Evolutionary conservation across 2,113 vertebrate genomes (phyloP), one percentile per base, ranked within the genome.

Genomic region (Cyanocitta stelleri): DNA sequence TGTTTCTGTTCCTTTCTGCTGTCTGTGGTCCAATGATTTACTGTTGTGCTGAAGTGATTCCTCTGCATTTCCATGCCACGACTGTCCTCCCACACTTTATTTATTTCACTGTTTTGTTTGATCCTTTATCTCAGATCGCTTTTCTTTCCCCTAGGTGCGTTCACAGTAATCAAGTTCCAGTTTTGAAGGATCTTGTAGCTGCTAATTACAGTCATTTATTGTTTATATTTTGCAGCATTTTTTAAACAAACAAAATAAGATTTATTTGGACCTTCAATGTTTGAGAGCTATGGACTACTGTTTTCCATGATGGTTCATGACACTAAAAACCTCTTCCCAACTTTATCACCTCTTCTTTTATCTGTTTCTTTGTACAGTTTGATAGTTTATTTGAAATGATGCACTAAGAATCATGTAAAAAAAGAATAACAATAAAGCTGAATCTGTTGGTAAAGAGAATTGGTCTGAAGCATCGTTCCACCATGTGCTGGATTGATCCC

Each of bases 351-450:
- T 96, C 87, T 96, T 97, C 95, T 95, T 96, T 97, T 95, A 91
- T 92, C 93, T 72, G 58, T 97, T 93, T 86, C 95, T 97, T 97
- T 96, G 95, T 97, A 97, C 94, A 97, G 92, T 97, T 97, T 97
- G 96, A 96, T 97, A 97, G 96, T 95, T 97, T 96, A 95, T 97
- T 96, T 97, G 95, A 97, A 96, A 97, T 48, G 90, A 95, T 94
- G 96, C 94, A 97, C 97, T 97, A 96, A 93, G 91, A 96, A 81
- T 98, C 97, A 68, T 98, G 98, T 98, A 98, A 96, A 98, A 84
- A 98, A 98, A 98, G 97, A 97, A 97, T 98, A 98, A 98, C 98
- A 99, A 98, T 98, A 98, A 98, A 98, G 98, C 98, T 98, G 98
- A 98, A 98, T 98, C 98, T 98, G 98, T 98, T 98, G 98, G 98